Evolutionary conservation across 1,140 invertebrate genomes (phyloP), one percentile per base, ranked within the genome.

Genomic region (Ips typographus): DNA sequence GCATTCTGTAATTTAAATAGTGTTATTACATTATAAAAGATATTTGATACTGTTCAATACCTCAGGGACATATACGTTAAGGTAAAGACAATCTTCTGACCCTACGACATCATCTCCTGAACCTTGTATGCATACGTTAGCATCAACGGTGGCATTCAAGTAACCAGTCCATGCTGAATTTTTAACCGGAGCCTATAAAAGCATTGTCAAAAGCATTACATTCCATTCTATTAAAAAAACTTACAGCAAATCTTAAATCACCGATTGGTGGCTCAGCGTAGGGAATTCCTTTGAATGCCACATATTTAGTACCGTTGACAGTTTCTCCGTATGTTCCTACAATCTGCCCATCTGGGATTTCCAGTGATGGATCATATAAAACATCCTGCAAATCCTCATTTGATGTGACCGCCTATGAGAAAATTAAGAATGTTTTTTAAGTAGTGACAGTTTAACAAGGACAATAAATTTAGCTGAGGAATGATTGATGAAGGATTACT

Each of bases 221-320:
- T 42, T 4, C 7, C 47, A 22, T 2, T 2, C 22, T 49, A 8
- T 49, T 8, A 49, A 8, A 49, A 22, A 22, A 3, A 6, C 52
- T 68, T 57, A 73, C 78, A 79, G 84, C 74, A 55, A 90, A 90
- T 53, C 89, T 80, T 0, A 88, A 77, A 0, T 84, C 79, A 8
- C 84, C 86, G 0, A 89, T 72, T 0, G 89, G 90, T 5, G 89
- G 84, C 73, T 87, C 82, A 2, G 89, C 89, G 73, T 88, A 91
- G 0, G 87, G 88, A 40, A 91, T 87, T 1, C 87, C 87, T 40
- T 84, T 81, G 79, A 90, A 91, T 37, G 85, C 84, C 75, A 83
- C 84, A 75, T 82, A 85, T 1, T 39, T 40, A 44, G 61, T 61
- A 39, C 51, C 60, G 4, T 41, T 41, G 22, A 60, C 57, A 3